Evolutionary conservation across 2,113 vertebrate genomes (phyloP), one percentile per base, ranked within the genome.

Genomic region (Xiphias gladius): DNA sequence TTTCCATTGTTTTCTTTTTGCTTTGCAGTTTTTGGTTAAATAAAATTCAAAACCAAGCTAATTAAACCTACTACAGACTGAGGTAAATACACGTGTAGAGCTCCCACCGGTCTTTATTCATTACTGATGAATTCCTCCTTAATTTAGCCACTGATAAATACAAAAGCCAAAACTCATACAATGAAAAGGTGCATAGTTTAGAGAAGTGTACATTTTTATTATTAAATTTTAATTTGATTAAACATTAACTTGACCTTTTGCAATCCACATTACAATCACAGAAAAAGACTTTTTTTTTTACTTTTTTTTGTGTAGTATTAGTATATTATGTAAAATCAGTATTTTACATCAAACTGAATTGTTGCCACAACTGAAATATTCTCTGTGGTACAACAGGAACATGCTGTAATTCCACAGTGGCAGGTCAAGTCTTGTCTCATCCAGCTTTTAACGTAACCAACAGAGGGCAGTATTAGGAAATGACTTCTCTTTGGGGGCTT

Each of bases 391-490:
- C 64, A 79, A 69, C 16, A 43, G 73, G 62, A 82, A 75, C 59
- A 86, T 26, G 22, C 46, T 83, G 50, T 82, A 73, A 64, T 80
- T 82, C 71, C 22, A 46, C 24, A 20, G 43, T 77, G 43, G 28
- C 55, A 78, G 65, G 64, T 84, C 79, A 71, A 62, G 61, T 66
- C 62, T 72, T 13, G 58, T 69, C 62, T 69, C 73, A 37, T 58
- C 46, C 48, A 82, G 63, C 68, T 73, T 39, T 43, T 57, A 67
- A 77, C 80, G 12, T 39, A 73, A 58, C 88, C 88, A 90, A 88
- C 54, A 91, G 86, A 89, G 87, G 87, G 88, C 89, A 90, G 83
- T 63, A 72, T 76, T 39, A 39, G 37, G 37, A 1, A 70, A 62
- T 54, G 70, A 85, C 68, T 73, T 72, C 2, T 63, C 32, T 65